Evolutionary conservation across 2,888 invertebrate species (phyloP), one percentile per base, ranked within the genome.

Genomic region (Lepas anatifera): DNA sequence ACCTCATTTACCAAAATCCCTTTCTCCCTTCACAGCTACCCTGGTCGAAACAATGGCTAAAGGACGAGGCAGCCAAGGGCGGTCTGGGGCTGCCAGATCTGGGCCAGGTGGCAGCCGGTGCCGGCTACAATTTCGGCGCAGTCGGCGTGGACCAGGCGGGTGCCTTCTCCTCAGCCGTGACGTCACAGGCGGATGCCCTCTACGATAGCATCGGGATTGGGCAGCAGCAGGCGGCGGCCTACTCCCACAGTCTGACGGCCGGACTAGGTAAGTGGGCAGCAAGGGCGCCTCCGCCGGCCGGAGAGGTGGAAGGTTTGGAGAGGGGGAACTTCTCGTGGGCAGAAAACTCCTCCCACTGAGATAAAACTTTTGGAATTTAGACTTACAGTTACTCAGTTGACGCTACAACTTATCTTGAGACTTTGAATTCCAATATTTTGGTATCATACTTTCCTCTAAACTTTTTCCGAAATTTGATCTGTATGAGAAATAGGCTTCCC

Each of bases 51-150:
- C 92, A 92, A 92, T 72, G 73, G 68, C 90, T 89, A 81, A 87
- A 92, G 78, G 92, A 93, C 81, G 92, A 93, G 80, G 92, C 92
- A 79, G 91, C 92, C 83, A 92, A 92, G 81, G 50, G 27, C 10
- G 29, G 3, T 3, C 81, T 92, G 68, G n/a, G n/a, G n/a, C 82
- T 92, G 73, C 90, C 90, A 67, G 92, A 92, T 80, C 83, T 92
- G 67, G 89, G 90, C 39, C 85, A 85, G 74, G 81, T 84, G 50
- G 83, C 83, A 68, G 80, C 81, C 83, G 80, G 83, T 81, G 82
- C 83, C 67, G 80, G 81, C 7, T 80, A 81, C 18, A 83, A 80
- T 76, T 84, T 80, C 81, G 37, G 86, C 73, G n/a, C n/a, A n/a
- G 69, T 68, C 35, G n/a, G 37, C 41, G 70, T 50, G 7, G 63